A percentile compares a stretch with the other conserved stretches of the same genome.
Conservation (phyloP, 1,140 invertebrate species). For the Danaus melanippus region DNA sequence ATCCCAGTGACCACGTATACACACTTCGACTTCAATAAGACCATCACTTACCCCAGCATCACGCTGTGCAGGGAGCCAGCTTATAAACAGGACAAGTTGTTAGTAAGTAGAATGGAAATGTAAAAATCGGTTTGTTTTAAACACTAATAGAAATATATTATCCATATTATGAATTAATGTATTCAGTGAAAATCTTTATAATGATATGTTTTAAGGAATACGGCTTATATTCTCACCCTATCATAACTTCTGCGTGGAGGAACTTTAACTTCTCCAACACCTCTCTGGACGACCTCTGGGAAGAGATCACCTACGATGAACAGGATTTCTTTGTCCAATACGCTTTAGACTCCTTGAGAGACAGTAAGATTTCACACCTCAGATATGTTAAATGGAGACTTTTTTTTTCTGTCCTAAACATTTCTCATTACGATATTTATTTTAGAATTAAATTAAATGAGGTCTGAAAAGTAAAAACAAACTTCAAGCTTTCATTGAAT, state of each 20-base stretch:
- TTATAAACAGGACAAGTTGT: constrained; percentile 72
- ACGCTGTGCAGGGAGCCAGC: constrained; percentile 76
- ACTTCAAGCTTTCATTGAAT: too few relatives aligned
- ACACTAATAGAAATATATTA: too few relatives aligned
- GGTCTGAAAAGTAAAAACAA: too few relatives aligned
- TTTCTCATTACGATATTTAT: too few relatives aligned
- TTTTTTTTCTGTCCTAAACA: too few relatives aligned
- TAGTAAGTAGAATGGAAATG: constrained; percentile 45
- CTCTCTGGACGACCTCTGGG: constrained; percentile 69
- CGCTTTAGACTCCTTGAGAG: constrained; percentile 39
- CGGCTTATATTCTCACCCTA: constrained; percentile 63
- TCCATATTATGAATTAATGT: too few relatives aligned
- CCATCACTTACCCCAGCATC: constrained; percentile 75
- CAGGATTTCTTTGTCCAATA: constrained; percentile 62
- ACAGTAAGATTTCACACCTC: constrained; percentile 39
- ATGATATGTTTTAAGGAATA: constrained; percentile 38
- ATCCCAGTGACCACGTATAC: constrained; percentile 76
- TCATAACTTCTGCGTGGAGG: constrained; percentile 68
- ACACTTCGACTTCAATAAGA: constrained; percentile 75
- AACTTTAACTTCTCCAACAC: constrained; percentile 69
- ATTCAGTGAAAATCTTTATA: too few relatives aligned
- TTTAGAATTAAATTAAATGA: too few relatives aligned
- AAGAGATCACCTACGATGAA: constrained; percentile 68
- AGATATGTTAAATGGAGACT: too few relatives aligned
- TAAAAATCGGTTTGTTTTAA: too few relatives aligned